phyloP scores from a whole-genome alignment of 2,888 invertebrate genomes.

The Dicroscelio sp. region DNA sequence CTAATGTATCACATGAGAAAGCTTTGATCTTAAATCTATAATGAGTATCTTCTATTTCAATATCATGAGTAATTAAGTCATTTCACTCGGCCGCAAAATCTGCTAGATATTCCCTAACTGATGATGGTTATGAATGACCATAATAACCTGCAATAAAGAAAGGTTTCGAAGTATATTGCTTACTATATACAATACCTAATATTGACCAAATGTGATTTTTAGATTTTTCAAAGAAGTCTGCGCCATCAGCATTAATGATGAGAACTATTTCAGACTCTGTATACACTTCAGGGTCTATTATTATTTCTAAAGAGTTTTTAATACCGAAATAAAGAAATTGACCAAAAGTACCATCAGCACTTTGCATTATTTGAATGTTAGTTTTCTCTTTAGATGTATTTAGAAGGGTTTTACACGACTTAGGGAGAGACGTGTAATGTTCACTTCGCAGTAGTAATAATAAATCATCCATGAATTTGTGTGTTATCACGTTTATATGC shows the following conservation, averaged over 20 bases:
- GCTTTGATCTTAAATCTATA: slow-evolving; percentile 58
- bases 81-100: slow-evolving; percentile 67
- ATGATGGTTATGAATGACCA: slow-evolving; percentile 64
- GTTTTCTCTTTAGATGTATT: slow-evolving; percentile 12
- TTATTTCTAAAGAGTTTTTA: slow-evolving; percentile 22
- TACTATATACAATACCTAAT: slow-evolving; percentile 21
- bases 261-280: slow-evolving; percentile 58
- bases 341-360: slow-evolving; percentile 4
- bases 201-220: slow-evolving; percentile 61
- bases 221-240: slow-evolving; percentile 58
- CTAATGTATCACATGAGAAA: slow-evolving; percentile 67
- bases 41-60: slow-evolving; percentile 26
- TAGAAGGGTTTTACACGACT: slow-evolving; percentile 17
- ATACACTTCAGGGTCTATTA: slow-evolving; percentile 49
- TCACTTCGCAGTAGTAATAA: slow-evolving; percentile 4
- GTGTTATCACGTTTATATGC: slow-evolving; percentile 6
- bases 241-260: slow-evolving; percentile 69
- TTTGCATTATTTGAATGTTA: slow-evolving; percentile 3
- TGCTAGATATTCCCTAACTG: slow-evolving; percentile 40
- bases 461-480: slow-evolving; percentile 26
- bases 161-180: slow-evolving; percentile 48
- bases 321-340: slow-evolving; percentile 52
- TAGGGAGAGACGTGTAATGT: slow-evolving; percentile 16
- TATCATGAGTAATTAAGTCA: slow-evolving; percentile 23
- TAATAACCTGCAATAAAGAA: slow-evolving; percentile 49